phyloP scores from a whole-genome alignment of 2,113 vertebrate genomes.

The Lanius ludovicianus region DNA sequence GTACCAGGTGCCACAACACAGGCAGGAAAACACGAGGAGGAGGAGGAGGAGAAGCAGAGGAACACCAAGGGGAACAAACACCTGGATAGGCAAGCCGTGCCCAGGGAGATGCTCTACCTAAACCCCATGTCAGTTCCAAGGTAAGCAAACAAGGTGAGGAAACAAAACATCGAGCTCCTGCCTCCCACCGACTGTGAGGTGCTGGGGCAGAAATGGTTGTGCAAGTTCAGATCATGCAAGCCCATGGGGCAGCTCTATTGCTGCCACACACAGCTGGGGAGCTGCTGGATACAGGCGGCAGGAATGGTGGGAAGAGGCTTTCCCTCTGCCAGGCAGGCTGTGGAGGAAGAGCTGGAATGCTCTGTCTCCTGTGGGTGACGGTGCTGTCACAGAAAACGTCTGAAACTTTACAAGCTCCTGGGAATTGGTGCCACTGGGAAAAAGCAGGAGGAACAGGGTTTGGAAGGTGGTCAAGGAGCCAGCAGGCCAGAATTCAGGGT shows the following conservation, averaged over 20 bases:
- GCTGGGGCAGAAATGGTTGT: not conserved
- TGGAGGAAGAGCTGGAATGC: not conserved
- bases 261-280: not conserved
- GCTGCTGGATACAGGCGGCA: not conserved
- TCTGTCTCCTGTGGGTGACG: accelerated
- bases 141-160: not conserved
- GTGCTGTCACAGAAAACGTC: accelerated
- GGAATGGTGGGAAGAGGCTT: not conserved
- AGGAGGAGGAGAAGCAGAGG: not conserved
- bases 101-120: not conserved
- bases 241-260: accelerated
- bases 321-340: not conserved
- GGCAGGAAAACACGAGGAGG: not conserved
- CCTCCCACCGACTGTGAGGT: not conserved
- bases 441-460: not conserved
- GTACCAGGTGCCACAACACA: not conserved
- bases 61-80: not conserved
- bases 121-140: not conserved
- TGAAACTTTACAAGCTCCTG: not conserved
- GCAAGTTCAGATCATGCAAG: not conserved
- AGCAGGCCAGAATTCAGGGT: accelerated
- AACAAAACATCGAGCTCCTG: not conserved
- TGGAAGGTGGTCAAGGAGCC: not conserved
- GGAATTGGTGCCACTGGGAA: not conserved
- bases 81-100: not conserved